A percentile compares a stretch with the other conserved stretches of the same genome.
These are phyloP conservation scores for Paragorgia papillata DNA, from an alignment of 92 coral and sea anemone genomes.

Conservation along the genomic window DNA sequence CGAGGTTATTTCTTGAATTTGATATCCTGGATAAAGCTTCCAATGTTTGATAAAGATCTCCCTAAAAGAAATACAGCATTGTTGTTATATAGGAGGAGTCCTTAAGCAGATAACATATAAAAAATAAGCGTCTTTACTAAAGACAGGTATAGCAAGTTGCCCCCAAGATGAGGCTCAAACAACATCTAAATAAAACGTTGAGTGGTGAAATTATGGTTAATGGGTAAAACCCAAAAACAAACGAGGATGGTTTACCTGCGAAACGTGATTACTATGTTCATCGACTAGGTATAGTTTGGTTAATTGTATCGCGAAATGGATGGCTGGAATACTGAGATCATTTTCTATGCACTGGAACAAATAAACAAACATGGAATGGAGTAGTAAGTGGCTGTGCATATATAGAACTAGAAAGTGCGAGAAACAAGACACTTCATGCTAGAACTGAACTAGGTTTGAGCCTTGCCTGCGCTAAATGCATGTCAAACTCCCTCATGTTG, in stretches of 20 bases:
- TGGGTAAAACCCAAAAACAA: constrained; percentile 68
- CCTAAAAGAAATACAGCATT: constrained; percentile 50
- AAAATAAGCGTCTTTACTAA: no score
- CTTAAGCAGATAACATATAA: no score
- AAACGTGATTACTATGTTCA: constrained; percentile 83
- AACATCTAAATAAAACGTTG: no score
- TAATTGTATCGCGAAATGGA: constrained; percentile 94
- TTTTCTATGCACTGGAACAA: constrained; percentile 84
- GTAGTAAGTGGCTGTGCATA: no score
- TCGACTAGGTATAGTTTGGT: constrained; percentile 88
- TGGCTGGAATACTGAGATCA: constrained; percentile 78
- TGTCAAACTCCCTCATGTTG: constrained; percentile 96
- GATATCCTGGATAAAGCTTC: constrained; percentile 95
- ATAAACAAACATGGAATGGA: no score
- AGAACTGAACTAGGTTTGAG: not conserved
- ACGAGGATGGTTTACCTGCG: constrained; percentile 65
- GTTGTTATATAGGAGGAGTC: no score
- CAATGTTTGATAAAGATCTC: constrained; percentile 84
- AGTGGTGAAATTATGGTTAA: no score
- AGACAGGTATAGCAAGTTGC: no score
- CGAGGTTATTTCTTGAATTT: constrained; percentile 77
- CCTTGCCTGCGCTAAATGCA: constrained; percentile 88
- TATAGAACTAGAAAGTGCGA: not conserved
- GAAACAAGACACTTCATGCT: not conserved
- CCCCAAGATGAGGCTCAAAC: no score